Percentiles rank a stretch among this genome's conserved stretches.
Conservation (phyloP, 2,113 vertebrate species). For the Gopherus flavomarginatus region DNA sequence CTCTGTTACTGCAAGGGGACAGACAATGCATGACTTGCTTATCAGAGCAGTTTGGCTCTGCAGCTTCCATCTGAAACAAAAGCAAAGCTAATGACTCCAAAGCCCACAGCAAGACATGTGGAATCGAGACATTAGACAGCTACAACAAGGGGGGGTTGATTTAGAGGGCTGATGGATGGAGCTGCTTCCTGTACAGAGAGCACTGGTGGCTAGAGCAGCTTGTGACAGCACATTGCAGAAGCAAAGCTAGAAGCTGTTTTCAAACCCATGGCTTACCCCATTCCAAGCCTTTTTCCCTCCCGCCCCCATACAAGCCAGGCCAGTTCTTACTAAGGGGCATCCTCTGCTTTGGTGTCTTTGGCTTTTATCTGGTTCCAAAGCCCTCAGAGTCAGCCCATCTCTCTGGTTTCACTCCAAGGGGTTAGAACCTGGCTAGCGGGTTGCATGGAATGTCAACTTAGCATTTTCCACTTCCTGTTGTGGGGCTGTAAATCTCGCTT, state of each 20-base stretch:
- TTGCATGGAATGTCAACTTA: background rate
- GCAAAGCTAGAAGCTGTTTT: background rate
- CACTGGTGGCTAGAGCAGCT: background rate
- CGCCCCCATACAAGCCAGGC: background rate
- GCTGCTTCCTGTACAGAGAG: background rate
- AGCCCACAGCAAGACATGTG: background rate
- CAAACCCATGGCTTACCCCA: no score
- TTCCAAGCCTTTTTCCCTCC: background rate
- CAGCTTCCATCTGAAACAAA: fast-evolving
- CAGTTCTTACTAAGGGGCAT: background rate
- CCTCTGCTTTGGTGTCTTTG: background rate
- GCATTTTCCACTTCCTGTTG: background rate
- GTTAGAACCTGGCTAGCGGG: background rate
- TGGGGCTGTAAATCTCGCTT: background rate
- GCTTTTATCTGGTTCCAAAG: background rate
- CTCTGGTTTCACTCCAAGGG: background rate
- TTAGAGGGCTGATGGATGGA: fast-evolving
- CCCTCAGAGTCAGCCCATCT: background rate
- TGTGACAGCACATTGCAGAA: background rate
- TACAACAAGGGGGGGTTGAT: background rate
- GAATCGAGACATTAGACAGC: background rate
- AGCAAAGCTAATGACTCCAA: background rate
- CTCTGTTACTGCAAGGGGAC: background rate
- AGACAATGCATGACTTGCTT: background rate
- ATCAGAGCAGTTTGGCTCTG: background rate